phyloP scores from a whole-genome alignment of 2,888 invertebrate species.

The Andrena chrysosceles region DNA sequence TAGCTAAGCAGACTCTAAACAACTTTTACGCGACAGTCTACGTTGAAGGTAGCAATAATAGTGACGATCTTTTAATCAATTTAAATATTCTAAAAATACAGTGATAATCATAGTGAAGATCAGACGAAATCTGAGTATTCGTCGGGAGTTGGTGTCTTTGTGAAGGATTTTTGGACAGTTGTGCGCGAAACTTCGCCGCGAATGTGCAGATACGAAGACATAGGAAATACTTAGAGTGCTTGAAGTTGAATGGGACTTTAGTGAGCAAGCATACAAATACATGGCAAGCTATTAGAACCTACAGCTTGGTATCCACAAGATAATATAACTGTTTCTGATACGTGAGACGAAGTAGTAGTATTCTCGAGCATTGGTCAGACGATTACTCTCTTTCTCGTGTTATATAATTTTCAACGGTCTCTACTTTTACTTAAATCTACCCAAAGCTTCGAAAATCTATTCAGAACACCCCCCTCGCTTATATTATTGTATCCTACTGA shows the following conservation, averaged over 20 bases:
- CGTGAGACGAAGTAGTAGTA: background rate
- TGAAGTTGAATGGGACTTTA: background rate
- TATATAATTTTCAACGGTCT: background rate
- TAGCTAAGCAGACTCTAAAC: background rate
- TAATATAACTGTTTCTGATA: no score
- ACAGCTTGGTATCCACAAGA: no score
- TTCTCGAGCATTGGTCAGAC: background rate
- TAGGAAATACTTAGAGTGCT: background rate
- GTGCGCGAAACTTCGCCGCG: background rate
- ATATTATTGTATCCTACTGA: background rate
- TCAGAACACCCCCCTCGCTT: background rate
- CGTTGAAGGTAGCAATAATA: no score
- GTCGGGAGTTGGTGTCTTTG: background rate
- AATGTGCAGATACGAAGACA: background rate
- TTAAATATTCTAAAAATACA: background rate
- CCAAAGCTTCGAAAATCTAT: background rate
- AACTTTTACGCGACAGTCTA: background rate
- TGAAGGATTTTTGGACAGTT: background rate
- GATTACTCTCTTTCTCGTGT: background rate
- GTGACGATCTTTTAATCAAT: background rate
- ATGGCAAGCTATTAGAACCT: no score
- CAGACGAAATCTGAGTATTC: background rate
- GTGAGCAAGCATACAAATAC: no score
- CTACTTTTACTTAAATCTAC: background rate
- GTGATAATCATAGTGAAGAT: background rate